A percentile compares a stretch with the other conserved stretches of the same genome.
phyloP scores from a whole-genome alignment of 1,140 invertebrate genomes.

The Onthophagus taurus region DNA sequence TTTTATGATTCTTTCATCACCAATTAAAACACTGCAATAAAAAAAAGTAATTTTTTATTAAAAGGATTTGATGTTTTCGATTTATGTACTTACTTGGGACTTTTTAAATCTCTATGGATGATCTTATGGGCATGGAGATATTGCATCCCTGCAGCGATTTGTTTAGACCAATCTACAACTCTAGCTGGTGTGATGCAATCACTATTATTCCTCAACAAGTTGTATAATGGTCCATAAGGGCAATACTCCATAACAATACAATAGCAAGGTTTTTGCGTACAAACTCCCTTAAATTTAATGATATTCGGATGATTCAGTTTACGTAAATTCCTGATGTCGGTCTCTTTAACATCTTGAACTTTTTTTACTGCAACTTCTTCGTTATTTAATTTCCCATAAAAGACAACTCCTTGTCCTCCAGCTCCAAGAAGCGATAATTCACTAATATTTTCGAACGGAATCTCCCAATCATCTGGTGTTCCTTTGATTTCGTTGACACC shows the following conservation, averaged over 20 bases:
- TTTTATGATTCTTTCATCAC: slow-evolving; percentile 82
- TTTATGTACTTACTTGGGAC: slow-evolving; percentile 93
- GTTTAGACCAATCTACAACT: slow-evolving; percentile 86
- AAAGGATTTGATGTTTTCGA: slow-evolving; percentile 28
- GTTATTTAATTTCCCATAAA: slow-evolving; percentile 74
- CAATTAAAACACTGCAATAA: slow-evolving; percentile 79
- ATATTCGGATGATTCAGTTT: slow-evolving; percentile 96
- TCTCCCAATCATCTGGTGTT: slow-evolving; percentile 78
- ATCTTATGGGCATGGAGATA: slow-evolving; percentile 95
- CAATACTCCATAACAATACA: slow-evolving; percentile 99
- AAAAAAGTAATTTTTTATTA: background rate
- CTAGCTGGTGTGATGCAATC: slow-evolving; percentile 70
- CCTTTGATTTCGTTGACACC: slow-evolving; percentile 58
- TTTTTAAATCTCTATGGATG: slow-evolving; percentile 94
- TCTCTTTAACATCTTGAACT: slow-evolving; percentile 85
- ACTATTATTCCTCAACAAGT: slow-evolving; percentile 67
- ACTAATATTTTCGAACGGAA: slow-evolving; percentile 86
- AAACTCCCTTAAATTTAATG: slow-evolving; percentile 78
- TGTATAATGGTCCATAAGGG: slow-evolving; percentile 88
- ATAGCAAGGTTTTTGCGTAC: slow-evolving; percentile 81
- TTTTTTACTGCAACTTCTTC: slow-evolving; percentile 94
- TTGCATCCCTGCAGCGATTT: slow-evolving; percentile 93
- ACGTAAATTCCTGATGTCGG: slow-evolving; percentile 86
- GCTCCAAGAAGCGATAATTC: slow-evolving; percentile 89
- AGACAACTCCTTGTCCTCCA: slow-evolving; percentile 94